phyloP scores from a whole-genome alignment of 2,113 vertebrate genomes.

The Phyllostomus hastatus region DNA sequence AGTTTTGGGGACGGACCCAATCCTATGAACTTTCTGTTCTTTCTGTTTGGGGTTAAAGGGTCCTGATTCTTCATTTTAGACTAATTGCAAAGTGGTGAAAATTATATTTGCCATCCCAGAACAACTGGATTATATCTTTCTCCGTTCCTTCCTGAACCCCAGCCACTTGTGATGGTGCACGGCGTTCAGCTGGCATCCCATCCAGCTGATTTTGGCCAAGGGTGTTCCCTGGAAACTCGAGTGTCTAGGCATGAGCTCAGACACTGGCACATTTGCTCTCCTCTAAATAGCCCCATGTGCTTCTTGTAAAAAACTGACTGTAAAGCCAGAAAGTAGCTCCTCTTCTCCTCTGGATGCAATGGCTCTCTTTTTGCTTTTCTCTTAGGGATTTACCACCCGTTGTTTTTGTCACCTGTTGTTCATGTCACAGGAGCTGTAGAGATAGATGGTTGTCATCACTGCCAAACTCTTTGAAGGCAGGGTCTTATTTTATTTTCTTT shows the following conservation, averaged over 20 bases:
- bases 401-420: not conserved
- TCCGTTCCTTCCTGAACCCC: constrained; percentile 38
- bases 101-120: constrained; percentile 39
- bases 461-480: not conserved
- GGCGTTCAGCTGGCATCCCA: not conserved
- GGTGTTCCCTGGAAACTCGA: constrained; percentile 68
- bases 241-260: constrained; percentile 64
- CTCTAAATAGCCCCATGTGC: constrained; percentile 38
- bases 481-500: not conserved
- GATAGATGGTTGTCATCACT: not conserved
- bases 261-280: not conserved
- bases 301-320: not conserved
- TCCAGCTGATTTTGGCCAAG: constrained; percentile 42
- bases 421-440: not conserved
- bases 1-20: not conserved
- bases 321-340: not conserved
- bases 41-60: not conserved
- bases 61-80: not conserved
- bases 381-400: not conserved
- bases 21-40: constrained; percentile 27
- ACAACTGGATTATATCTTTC: constrained; percentile 3
- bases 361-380: not conserved
- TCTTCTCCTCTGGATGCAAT: not conserved
- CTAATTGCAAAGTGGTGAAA: not conserved
- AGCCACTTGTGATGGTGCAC: not conserved